Evolutionary conservation across 1,140 invertebrate genomes (phyloP), one percentile per base, ranked within the genome.

Genomic region (Drosophila subobscura): DNA sequence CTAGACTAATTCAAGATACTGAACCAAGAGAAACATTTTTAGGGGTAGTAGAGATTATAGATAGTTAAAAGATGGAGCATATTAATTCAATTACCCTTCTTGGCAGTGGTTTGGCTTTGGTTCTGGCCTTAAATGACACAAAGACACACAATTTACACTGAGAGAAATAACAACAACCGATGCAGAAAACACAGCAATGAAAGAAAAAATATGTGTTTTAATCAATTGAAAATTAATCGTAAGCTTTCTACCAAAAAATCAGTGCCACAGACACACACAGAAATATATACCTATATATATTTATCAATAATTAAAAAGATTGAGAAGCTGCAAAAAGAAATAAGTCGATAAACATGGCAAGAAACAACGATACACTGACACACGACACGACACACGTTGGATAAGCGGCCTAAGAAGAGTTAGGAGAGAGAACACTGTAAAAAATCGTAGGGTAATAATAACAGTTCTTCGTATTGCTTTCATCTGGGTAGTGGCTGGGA

Each of bases 381-480:
- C 72, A 79, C 78, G 45, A 59, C 52, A 88, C 73, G 73, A 81
- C 53, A 85, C 64, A 75, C 81, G 73, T 77, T 72, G 60, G 59
- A 75, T 72, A 85, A 80, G 72, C 57, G 74, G 63, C 81, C 81
- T 88, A 85, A 73, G 61, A 37, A 37, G 33, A 37, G 33, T 37
- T 20, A 20, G 16, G 46, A 68, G 46, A 52, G 50, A 77, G 59
- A 54, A 85, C 83, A 85, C 81, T 85, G 83, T 88, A 78, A 88
- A 71, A 74, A 86, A 88, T 86, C 74, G 53, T 56, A 51, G 58
- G 77, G 68, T 37, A 37, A 27, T 37, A 12, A 37, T 37, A 37
- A 12, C 66, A 80, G 51, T 75, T 85, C 52, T 66, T 57, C 54
- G 64, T 47, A 37, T 59, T 44, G 60, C 64, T 72, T 47, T 59